Evolutionary conservation across 2,113 vertebrate species (phyloP).

Genomic region (Alexandromys fortis): DNA sequence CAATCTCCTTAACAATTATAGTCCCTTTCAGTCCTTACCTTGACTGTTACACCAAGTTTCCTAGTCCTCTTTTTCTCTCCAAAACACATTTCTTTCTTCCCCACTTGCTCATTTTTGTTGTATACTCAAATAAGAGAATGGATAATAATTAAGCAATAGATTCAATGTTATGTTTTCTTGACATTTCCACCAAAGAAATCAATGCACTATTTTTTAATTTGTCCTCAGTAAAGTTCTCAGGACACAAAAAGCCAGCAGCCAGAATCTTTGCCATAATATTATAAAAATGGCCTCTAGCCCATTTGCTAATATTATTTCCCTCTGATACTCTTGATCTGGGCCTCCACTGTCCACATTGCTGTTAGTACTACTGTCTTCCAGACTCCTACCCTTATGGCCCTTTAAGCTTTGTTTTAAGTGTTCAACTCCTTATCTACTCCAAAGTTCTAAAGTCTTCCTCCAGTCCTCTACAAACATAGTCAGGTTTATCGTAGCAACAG

Average conservation of each 20-base stretch:
- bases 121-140: not conserved
- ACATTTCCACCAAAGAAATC: not conserved
- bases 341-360: not conserved
- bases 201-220: not conserved
- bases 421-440: not conserved
- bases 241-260: not conserved
- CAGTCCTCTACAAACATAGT: not conserved
- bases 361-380: not conserved
- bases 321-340: not conserved
- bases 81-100: not conserved
- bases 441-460: not conserved
- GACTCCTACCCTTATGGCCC: not conserved
- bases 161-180: not conserved
- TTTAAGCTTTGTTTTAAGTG: not conserved
- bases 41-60: not conserved
- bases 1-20: not conserved
- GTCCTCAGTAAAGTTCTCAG: not conserved
- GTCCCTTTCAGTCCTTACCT: not conserved
- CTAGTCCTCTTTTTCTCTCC: not conserved
- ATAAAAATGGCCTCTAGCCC: not conserved
- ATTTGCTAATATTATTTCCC: not conserved
- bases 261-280: not conserved
- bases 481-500: not conserved
- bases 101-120: not conserved
- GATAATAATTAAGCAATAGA: not conserved